phyloP scores from a whole-genome alignment of 1,140 invertebrate species.

The Hycleus cichorii region DNA sequence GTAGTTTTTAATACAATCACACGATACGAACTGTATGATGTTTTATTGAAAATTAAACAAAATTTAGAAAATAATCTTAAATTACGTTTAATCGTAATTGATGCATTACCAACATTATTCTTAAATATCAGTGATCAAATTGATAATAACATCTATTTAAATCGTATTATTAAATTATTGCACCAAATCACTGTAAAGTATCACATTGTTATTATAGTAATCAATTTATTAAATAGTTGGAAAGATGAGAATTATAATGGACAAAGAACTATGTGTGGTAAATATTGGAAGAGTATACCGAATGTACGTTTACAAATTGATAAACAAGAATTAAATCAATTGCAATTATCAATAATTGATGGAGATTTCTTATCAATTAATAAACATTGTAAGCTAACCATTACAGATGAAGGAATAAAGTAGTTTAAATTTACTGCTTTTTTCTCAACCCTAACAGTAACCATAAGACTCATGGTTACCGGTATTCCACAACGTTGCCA shows the following conservation, averaged over 20 bases:
- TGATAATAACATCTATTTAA: conserved; percentile 42
- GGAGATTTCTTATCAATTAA: no score
- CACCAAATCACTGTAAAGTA: conserved; percentile 47
- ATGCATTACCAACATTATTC: conserved; percentile 53
- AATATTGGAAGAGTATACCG: conserved; percentile 48
- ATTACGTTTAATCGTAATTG: conserved; percentile 50
- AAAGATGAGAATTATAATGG: conserved; percentile 40
- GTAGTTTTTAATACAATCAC: conserved; percentile 6
- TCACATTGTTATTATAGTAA: conserved; percentile 47
- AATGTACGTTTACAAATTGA: conserved; percentile 32
- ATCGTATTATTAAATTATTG: conserved; percentile 48
- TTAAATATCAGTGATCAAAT: conserved; percentile 32
- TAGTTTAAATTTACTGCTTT: no score
- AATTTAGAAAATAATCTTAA: conserved; percentile 35
- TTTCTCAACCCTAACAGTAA: no score
- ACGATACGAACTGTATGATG: conserved; percentile 45
- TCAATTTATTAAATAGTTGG: conserved; percentile 54
- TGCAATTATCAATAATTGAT: no score
- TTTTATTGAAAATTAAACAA: conserved; percentile 43
- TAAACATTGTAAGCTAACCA: no score
- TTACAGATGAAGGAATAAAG: no score
- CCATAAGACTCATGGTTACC: no score
- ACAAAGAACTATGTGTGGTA: conserved; percentile 34
- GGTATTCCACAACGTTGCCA: no score
- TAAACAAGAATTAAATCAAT: neutral